Conservation (phyloP, 2,888 invertebrate species). For the Caprella mutica region DNA sequence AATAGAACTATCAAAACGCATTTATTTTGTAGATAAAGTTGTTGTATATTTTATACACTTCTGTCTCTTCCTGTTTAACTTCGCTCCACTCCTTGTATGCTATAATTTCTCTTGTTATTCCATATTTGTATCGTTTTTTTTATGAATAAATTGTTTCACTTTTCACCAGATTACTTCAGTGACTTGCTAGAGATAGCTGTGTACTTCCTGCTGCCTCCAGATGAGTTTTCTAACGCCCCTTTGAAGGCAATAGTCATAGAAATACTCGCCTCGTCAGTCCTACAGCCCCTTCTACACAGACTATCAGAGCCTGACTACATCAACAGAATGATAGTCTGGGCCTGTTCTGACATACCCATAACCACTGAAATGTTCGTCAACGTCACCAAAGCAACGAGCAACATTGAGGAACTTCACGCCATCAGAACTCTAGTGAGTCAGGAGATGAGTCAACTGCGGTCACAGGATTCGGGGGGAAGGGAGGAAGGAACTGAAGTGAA, state of each 20-base stretch:
- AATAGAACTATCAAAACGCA: too few relatives aligned
- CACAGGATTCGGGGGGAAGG: slow-evolving; percentile 25
- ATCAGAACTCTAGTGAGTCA: slow-evolving; percentile 64
- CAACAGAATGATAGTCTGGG: slow-evolving; percentile 29
- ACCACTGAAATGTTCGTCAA: slow-evolving; percentile 75
- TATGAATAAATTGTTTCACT: too few relatives aligned
- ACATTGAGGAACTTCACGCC: slow-evolving; percentile 68
- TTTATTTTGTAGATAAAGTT: too few relatives aligned
- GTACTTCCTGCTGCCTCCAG: slow-evolving; percentile 23
- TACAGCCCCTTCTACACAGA: slow-evolving; percentile 21
- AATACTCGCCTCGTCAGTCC: slow-evolving; percentile 24
- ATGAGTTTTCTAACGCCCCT: slow-evolving; percentile 30
- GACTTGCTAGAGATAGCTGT: slow-evolving; percentile 25
- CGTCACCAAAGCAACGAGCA: slow-evolving; percentile 65
- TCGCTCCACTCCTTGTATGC: too few relatives aligned
- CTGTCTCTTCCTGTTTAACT: too few relatives aligned
- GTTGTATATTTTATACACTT: too few relatives aligned
- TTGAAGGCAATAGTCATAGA: slow-evolving; percentile 21
- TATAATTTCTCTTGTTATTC: too few relatives aligned
- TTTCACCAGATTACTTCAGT: slow-evolving; percentile 29
- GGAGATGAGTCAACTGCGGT: slow-evolving; percentile 53
- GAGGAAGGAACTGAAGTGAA: slow-evolving; percentile 42
- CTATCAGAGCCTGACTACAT: slow-evolving; percentile 32
- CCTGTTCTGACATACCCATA: slow-evolving; percentile 59
- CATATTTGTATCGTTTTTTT: too few relatives aligned